Evolutionary conservation across 2,888 invertebrate genomes (phyloP).

Genomic region (Pollenia angustigena): DNA sequence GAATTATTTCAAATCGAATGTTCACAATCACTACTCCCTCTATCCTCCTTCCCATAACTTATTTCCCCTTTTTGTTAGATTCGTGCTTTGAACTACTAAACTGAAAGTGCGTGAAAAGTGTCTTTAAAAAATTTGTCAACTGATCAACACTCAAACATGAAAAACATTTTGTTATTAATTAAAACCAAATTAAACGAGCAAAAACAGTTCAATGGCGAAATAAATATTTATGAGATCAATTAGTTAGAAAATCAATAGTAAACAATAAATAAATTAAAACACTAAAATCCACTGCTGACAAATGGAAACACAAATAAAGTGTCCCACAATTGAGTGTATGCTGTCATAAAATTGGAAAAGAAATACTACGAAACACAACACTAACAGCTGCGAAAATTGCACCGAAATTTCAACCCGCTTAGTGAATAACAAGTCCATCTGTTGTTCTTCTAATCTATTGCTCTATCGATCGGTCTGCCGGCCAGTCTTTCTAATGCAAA

Average conservation of each 20-base stretch:
- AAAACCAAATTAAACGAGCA: not conserved
- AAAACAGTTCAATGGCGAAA: conserved; percentile 19
- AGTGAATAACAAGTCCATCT: conserved; percentile 36
- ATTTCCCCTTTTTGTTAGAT: no score
- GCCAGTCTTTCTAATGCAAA: conserved; percentile 28
- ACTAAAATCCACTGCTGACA: conserved; percentile 8
- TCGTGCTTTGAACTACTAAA: no score
- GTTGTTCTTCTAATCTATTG: conserved; percentile 1
- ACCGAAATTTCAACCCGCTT: conserved; percentile 23
- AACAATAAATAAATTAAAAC: conserved; percentile 30
- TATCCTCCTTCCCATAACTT: no score
- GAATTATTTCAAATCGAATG: no score
- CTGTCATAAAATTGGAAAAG: conserved; percentile 34
- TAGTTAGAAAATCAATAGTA: not conserved
- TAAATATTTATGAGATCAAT: conserved; percentile 68
- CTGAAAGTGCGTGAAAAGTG: not conserved
- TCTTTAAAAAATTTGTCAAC: conserved; percentile 1
- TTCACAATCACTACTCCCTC: no score
- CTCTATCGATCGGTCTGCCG: not conserved
- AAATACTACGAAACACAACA: conserved; percentile 26
- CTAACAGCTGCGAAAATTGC: conserved; percentile 53
- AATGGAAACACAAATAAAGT: conserved; percentile 25
- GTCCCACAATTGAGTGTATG: not conserved
- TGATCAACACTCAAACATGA: conserved; percentile 12
- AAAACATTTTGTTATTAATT: conserved; percentile 35